phyloP scores from a whole-genome alignment of 2,888 invertebrate genomes.

The Isoperla grammatica region DNA sequence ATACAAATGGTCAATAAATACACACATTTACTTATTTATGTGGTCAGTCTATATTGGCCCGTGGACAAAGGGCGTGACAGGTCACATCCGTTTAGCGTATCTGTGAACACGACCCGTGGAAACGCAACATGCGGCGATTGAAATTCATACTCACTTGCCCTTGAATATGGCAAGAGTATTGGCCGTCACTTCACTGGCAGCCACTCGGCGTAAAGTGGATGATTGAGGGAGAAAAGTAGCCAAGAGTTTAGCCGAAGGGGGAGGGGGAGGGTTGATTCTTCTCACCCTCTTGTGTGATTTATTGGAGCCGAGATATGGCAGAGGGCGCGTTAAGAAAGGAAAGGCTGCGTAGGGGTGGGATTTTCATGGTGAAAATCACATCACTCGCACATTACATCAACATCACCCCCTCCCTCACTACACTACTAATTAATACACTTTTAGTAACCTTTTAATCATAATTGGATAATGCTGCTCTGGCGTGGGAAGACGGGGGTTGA shows the following conservation, averaged over 20 bases:
- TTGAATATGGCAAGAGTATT: slow-evolving; percentile 13
- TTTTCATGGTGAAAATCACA: slow-evolving; percentile 30
- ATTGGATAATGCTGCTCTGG: slow-evolving; percentile 42
- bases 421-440: slow-evolving; percentile 45
- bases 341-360: slow-evolving; percentile 16
- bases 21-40: too few relatives aligned
- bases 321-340: slow-evolving; percentile 18
- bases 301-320: slow-evolving; percentile 27
- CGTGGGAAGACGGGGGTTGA: slow-evolving; percentile 3
- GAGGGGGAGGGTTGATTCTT: slow-evolving; percentile 17
- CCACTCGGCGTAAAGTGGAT: slow-evolving; percentile 2
- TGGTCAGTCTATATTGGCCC: too few relatives aligned
- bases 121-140: slow-evolving; percentile 16
- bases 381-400: slow-evolving; percentile 27
- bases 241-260: slow-evolving; percentile 2
- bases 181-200: background rate
- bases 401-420: slow-evolving; percentile 19
- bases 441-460: slow-evolving; percentile 49
- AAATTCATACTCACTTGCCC: slow-evolving; percentile 24
- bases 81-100: too few relatives aligned
- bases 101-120: too few relatives aligned
- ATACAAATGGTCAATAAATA: too few relatives aligned
- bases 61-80: too few relatives aligned
- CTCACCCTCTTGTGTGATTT: slow-evolving; percentile 25
- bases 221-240: slow-evolving; percentile 18